phyloP scores from a whole-genome alignment of 2,113 vertebrate species.

The Ctenomys sociabilis region DNA sequence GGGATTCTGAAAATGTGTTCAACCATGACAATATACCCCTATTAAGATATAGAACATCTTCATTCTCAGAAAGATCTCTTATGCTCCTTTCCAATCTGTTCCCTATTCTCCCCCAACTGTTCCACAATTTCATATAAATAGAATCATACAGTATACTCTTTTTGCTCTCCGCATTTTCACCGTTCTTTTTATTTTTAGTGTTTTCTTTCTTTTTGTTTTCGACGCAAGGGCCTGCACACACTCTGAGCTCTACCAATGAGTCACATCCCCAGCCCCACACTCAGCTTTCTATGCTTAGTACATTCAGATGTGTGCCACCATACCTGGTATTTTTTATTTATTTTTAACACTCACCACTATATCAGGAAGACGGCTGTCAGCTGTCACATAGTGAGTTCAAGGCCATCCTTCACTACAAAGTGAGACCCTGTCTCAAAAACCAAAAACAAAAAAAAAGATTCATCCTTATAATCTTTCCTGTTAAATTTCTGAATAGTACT shows the following conservation, averaged over 20 bases:
- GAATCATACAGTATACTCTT: not conserved
- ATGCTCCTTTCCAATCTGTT: not conserved
- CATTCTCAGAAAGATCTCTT: not conserved
- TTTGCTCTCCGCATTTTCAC: not conserved
- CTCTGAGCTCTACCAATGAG: not conserved
- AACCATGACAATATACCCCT: not conserved
- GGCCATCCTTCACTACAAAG: not conserved
- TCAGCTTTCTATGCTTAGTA: not conserved
- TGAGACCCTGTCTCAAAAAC: not conserved
- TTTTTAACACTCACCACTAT: not conserved
- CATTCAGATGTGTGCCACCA: not conserved
- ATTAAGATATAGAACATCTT: not conserved
- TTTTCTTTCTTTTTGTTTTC: not conserved
- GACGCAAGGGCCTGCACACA: not conserved
- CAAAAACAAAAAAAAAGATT: not conserved
- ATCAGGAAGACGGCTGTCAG: not conserved
- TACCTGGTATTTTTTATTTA: not conserved
- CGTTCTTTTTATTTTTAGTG: not conserved
- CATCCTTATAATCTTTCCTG: not conserved
- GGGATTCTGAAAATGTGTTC: not conserved
- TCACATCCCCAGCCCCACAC: not conserved
- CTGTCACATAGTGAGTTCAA: not conserved
- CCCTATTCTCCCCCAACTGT: not conserved
- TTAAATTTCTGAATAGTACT: conserved; percentile 14
- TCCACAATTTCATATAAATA: conserved; percentile 34